phyloP scores from a whole-genome alignment of 2,113 vertebrate genomes.

The Neomonachus schauinslandi region DNA sequence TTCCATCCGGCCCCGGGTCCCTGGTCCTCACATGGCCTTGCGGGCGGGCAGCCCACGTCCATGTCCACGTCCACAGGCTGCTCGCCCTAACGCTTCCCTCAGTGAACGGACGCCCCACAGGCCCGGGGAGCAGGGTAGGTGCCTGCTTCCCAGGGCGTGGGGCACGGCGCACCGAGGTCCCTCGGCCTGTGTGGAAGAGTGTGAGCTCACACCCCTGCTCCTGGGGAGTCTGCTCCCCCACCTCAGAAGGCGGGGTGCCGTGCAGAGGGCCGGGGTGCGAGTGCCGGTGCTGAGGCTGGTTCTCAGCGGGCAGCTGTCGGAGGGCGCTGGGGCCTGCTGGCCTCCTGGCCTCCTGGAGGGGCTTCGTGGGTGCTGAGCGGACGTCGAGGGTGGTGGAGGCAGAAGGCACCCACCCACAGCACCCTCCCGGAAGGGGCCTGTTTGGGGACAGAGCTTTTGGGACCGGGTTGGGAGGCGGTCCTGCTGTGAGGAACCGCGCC shows the following conservation, averaged over 20 bases:
- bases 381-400: background rate
- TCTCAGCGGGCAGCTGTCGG: background rate
- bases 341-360: background rate
- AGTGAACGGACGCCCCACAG: background rate
- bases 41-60: background rate
- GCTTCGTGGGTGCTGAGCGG: too few species aligned
- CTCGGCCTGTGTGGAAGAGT: background rate
- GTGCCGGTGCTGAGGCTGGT: rapidly evolving
- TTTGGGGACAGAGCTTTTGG: background rate
- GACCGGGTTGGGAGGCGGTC: background rate
- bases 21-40: background rate
- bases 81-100: too few species aligned
- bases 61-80: too few species aligned
- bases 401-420: too few species aligned
- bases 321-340: background rate
- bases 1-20: background rate
- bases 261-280: background rate
- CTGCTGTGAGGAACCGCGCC: background rate
- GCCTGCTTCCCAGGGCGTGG: too few species aligned
- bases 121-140: background rate
- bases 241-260: background rate
- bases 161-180: background rate
- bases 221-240: too few species aligned
- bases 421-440: background rate
- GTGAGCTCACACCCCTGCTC: background rate